Percentiles rank a stretch among this genome's conserved stretches.
These are phyloP conservation scores for Patella caerulea DNA, from an alignment of 2,888 invertebrate genomes.

Conservation along the genomic window DNA sequence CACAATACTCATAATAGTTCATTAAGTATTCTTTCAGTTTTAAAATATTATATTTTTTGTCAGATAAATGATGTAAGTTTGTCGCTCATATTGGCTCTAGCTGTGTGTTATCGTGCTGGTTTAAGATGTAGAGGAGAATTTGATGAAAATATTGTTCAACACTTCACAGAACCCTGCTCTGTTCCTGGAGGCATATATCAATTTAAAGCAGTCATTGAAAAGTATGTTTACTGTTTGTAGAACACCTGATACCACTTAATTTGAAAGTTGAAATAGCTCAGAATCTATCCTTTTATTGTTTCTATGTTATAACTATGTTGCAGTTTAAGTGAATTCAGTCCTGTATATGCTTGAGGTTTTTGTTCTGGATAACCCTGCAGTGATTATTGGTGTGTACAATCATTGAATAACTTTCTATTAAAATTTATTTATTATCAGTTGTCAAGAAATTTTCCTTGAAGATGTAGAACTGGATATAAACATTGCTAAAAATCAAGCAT, in stretches of 20 bases:
- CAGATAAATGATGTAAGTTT: slow-evolving; percentile 44
- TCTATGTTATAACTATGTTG: too few species aligned
- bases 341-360: too few species aligned
- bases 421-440: slow-evolving; percentile 42
- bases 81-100: slow-evolving; percentile 60
- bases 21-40: too few species aligned
- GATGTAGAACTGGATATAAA: slow-evolving; percentile 54
- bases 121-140: slow-evolving; percentile 53
- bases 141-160: slow-evolving; percentile 41
- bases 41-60: background rate
- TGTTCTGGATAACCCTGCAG: too few species aligned
- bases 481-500: slow-evolving; percentile 65
- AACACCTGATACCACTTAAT: too few species aligned
- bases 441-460: slow-evolving; percentile 63
- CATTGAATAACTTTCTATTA: too few species aligned
- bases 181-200: slow-evolving; percentile 46
- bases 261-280: too few species aligned
- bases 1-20: too few species aligned
- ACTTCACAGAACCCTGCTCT: slow-evolving; percentile 45
- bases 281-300: too few species aligned
- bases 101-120: slow-evolving; percentile 63
- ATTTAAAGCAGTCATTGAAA: slow-evolving; percentile 34
- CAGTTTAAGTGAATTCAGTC: too few species aligned
- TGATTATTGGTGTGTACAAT: too few species aligned
- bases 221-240: slow-evolving; percentile 17